Evolutionary conservation across 1,140 invertebrate species (phyloP).

Genomic region (Brachystomella parvula): DNA sequence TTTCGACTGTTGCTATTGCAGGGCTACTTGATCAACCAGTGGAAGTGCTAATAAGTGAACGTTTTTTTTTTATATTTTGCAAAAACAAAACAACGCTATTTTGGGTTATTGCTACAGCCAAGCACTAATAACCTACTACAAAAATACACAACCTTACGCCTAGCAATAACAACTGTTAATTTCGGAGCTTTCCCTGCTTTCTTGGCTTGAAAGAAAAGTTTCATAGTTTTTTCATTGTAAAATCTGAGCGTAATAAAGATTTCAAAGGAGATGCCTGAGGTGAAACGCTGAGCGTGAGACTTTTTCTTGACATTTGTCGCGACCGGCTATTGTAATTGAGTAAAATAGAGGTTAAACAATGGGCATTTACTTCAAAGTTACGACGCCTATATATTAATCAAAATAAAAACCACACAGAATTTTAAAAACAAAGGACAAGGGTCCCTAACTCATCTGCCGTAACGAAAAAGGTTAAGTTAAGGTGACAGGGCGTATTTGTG

Average conservation of each 20-base stretch:
- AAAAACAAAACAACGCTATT: too few species aligned
- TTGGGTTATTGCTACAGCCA: too few species aligned
- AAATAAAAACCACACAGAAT: conserved; percentile 34
- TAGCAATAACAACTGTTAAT: too few species aligned
- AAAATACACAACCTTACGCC: too few species aligned
- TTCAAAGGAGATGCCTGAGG: not conserved
- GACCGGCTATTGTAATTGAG: conserved; percentile 31
- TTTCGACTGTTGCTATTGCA: too few species aligned
- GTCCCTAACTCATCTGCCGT: not conserved
- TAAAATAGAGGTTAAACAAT: conserved; percentile 24
- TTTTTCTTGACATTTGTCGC: conserved; percentile 23
- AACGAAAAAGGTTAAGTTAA: not conserved
- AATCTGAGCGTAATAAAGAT: not conserved
- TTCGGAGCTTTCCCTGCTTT: too few species aligned
- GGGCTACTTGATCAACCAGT: too few species aligned
- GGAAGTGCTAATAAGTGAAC: too few species aligned
- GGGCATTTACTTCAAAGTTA: conserved; percentile 23
- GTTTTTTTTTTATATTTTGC: too few species aligned
- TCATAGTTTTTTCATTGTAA: too few species aligned
- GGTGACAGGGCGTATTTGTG: not conserved
- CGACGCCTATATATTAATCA: conserved; percentile 37
- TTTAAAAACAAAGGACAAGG: not conserved
- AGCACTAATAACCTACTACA: too few species aligned
- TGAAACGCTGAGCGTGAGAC: not conserved
- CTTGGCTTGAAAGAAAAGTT: too few species aligned